Evolutionary conservation across 2,888 invertebrate genomes (phyloP), one percentile per base, ranked within the genome.

Genomic region (Acanthococcus lagerstroemiae): DNA sequence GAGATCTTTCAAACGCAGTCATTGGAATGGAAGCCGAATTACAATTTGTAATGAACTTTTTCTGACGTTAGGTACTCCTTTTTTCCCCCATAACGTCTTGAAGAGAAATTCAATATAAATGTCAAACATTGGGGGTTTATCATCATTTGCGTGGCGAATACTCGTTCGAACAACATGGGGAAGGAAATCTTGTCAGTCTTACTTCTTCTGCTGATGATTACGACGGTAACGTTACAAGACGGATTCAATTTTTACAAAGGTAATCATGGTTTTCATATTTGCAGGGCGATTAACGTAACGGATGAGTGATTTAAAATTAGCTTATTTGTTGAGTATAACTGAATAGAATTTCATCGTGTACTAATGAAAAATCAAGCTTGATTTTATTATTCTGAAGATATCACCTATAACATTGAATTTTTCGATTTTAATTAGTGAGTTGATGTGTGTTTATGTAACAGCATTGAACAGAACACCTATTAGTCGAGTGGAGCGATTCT

Each of bases 201-300:
- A 24, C 52, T 52, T 52, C 15, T 52, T 9, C 24, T 24, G 12
- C 9, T 3, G 12, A 22, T 52, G 1, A 24, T 22, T 2, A 21
- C 52, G 21, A n/a, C 2, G 12, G n/a, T 37, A 21, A 22, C 52
- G 1, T n/a, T 19, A 6, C 54, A 63, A 37, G 56, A 66, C 17
- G 66, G 66, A 56, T 66, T 56, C 37, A 66, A 66, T 50, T 66
- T 57, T 30, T 66, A 48, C 22, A 66, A 66, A 66, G 66, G 66
- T 66, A 57, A 57, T 15, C 15, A 21, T 37, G 4, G 19, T 45
- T 45, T 45, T 45, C 15, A 37, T 37, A 37, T n/a, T n/a, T n/a
- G 37, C n/a, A 37, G n/a, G n/a, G 1, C 37, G 1, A 15, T 37
- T 37, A 15, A 15, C 37, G 12, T 3, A 3, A 37, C 12, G 12